Evolutionary conservation across 2,797 vertebrate species (phyloP).

Genomic region (Meda fulgida): DNA sequence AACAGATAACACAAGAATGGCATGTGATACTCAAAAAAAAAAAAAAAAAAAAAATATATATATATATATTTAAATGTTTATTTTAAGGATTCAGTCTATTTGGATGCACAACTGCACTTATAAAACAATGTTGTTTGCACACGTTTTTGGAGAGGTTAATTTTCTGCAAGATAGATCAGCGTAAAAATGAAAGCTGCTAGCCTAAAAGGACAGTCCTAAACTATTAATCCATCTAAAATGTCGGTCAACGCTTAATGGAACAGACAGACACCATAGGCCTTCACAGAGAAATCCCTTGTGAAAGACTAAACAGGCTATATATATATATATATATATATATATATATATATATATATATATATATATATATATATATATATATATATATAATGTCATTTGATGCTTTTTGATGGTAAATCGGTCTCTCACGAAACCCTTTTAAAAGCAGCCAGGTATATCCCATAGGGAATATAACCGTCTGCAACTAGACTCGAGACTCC

Average conservation of each 20-base stretch:
- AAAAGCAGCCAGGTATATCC: no score
- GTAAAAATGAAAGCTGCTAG: neutral
- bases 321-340: no score
- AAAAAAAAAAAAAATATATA: no score
- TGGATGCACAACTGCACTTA: neutral
- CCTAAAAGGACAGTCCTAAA: neutral
- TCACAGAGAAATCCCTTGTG: neutral
- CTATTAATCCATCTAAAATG: neutral
- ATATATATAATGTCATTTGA: no score
- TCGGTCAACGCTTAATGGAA: neutral
- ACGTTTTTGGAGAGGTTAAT: neutral
- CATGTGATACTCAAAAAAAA: neutral
- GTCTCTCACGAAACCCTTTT: no score
- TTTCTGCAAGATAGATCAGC: neutral
- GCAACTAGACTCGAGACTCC: neutral
- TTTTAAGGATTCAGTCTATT: neutral
- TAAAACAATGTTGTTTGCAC: neutral
- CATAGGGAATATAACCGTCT: neutral
- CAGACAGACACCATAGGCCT: neutral
- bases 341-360: no score
- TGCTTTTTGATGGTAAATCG: no score
- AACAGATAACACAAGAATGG: neutral
- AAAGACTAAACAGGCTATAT: neutral
- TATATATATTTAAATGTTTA: neutral
- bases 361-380: no score